Evolutionary conservation across 2,113 vertebrate genomes (phyloP).

Genomic region (Otocyon megalotis): DNA sequence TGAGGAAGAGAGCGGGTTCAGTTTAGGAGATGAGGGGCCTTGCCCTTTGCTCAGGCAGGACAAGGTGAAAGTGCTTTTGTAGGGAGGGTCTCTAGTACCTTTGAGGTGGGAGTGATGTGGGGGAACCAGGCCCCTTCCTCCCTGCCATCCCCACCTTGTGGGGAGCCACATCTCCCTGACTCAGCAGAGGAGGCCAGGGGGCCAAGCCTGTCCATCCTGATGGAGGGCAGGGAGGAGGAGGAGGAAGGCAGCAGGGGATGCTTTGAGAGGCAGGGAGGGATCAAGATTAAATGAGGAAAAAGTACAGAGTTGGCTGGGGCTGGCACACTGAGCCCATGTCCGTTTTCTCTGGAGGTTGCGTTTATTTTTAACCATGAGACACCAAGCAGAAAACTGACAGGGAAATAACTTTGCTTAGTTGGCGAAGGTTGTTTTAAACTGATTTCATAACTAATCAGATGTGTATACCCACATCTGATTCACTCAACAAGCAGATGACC

Average conservation of each 20-base stretch:
- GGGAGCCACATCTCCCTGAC: neutral
- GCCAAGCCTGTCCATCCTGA: neutral
- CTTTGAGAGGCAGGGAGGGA: neutral
- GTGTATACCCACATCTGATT: neutral
- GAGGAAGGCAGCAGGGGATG: neutral
- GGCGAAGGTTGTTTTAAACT: neutral
- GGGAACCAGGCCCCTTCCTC: neutral
- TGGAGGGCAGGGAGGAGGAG: fast-evolving
- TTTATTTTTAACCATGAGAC: slow-evolving; percentile 39
- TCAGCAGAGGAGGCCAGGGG: neutral
- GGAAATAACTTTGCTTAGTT: neutral
- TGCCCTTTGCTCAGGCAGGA: neutral
- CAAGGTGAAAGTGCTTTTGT: neutral
- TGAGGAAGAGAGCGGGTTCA: neutral
- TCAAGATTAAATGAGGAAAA: neutral
- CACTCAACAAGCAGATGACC: neutral
- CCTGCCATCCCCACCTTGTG: neutral
- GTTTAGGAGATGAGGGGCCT: neutral
- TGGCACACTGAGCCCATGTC: neutral
- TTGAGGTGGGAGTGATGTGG: neutral
- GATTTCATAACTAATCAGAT: neutral
- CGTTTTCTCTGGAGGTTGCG: neutral
- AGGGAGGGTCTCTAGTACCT: too few species aligned
- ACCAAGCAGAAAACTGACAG: neutral
- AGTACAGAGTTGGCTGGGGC: neutral